phyloP scores from a whole-genome alignment of 1,140 invertebrate species.

The Sarcophaga bullata region DNA sequence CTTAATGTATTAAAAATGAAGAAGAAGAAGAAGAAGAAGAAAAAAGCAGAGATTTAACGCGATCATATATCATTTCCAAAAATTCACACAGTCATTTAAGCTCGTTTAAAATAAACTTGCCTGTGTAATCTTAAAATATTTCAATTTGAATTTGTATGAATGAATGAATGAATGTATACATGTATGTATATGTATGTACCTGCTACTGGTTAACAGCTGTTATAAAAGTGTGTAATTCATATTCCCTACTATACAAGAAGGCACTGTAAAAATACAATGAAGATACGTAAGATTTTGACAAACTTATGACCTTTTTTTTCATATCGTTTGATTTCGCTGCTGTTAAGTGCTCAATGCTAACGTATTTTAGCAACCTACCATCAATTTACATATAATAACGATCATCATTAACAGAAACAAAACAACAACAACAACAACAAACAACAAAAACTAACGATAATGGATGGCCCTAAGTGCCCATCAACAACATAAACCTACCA shows the following conservation, averaged over 20 bases:
- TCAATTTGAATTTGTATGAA: background rate
- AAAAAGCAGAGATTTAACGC: no score
- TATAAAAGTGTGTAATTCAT: background rate
- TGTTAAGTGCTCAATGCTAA: no score
- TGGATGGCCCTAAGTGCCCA: slow-evolving; percentile 34
- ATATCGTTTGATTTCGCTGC: no score
- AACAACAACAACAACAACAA: background rate
- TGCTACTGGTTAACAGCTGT: no score
- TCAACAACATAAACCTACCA: background rate
- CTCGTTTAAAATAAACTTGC: no score
- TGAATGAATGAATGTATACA: background rate
- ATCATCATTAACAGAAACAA: slow-evolving; percentile 37
- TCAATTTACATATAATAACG: background rate
- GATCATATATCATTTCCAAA: background rate
- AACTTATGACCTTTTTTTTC: slow-evolving; percentile 1
- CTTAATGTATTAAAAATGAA: no score
- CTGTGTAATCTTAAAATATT: background rate
- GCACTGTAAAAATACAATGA: background rate
- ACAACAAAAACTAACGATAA: slow-evolving; percentile 22
- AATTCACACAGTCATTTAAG: background rate
- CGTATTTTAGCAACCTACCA: no score
- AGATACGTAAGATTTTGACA: slow-evolving; percentile 13
- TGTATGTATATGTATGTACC: no score
- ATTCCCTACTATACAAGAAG: slow-evolving; percentile 14
- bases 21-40: no score